Evolutionary conservation across 2,113 vertebrate species (phyloP).

Genomic region (Centropus unirufus): DNA sequence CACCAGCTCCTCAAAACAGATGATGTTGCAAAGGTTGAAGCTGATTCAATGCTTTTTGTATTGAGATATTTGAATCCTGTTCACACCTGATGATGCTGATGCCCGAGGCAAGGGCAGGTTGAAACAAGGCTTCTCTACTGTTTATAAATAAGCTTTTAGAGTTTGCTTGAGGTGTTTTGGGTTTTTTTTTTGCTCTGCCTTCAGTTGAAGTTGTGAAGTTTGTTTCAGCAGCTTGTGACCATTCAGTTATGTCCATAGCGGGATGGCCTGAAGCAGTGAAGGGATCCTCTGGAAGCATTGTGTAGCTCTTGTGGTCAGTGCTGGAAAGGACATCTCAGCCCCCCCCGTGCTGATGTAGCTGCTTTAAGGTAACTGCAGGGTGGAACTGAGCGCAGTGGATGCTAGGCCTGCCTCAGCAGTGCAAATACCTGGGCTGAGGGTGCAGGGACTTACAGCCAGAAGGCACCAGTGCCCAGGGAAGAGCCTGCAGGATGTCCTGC

Average conservation of each 20-base stretch:
- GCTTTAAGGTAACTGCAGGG: not conserved
- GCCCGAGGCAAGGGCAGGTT: constrained; percentile 46
- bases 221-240: constrained; percentile 56
- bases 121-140: constrained; percentile 61
- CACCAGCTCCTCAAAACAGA: not conserved
- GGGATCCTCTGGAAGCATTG: not conserved
- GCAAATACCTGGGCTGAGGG: rapidly evolving
- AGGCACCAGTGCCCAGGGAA: not conserved
- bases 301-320: not conserved
- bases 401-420: not conserved
- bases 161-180: not conserved
- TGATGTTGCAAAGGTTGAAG: not conserved
- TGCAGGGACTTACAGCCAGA: not conserved
- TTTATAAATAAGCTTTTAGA: constrained; percentile 34
- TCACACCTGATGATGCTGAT: constrained; percentile 37
- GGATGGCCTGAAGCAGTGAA: not conserved
- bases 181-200: not conserved
- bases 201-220: constrained; percentile 17
- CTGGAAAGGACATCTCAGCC: not conserved
- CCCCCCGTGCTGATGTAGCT: not conserved
- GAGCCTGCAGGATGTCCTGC: not conserved
- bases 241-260: constrained; percentile 26
- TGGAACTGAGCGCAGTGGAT: not conserved
- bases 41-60: constrained; percentile 52
- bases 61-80: constrained; percentile 56